These are phyloP conservation scores for Eupelmus urozonus DNA, from an alignment of 2,888 invertebrate species.

Conservation along the genomic window DNA sequence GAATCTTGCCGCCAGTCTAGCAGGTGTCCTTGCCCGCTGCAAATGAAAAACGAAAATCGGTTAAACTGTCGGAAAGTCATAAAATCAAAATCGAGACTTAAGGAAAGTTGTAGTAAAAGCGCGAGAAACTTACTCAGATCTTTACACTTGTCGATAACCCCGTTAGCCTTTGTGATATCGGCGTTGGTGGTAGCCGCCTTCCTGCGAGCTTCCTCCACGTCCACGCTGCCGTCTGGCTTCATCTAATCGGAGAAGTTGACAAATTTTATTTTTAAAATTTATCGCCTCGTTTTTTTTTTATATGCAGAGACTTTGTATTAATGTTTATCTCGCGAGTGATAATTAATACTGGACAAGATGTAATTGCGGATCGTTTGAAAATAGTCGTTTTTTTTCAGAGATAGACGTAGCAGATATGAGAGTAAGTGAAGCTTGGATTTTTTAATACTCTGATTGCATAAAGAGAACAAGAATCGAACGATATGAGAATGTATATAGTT, in stretches of 20 bases:
- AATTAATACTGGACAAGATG: too few species aligned
- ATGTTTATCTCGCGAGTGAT: too few species aligned
- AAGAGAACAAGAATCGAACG: too few species aligned
- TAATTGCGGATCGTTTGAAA: neutral
- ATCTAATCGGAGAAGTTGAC: slow-evolving; percentile 58
- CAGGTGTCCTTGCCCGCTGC: slow-evolving; percentile 39
- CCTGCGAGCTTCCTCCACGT: slow-evolving; percentile 62
- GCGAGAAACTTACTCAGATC: slow-evolving; percentile 43
- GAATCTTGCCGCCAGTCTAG: slow-evolving; percentile 34
- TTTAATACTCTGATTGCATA: too few species aligned
- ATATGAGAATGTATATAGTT: too few species aligned
- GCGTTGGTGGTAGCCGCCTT: slow-evolving; percentile 63
- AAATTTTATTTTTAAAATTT: slow-evolving; percentile 2
- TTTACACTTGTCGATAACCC: slow-evolving; percentile 66
- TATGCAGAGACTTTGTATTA: too few species aligned
- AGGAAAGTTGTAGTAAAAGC: too few species aligned
- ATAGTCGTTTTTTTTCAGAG: neutral
- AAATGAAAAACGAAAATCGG: neutral
- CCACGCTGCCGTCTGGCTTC: slow-evolving; percentile 65
- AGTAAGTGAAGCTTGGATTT: too few species aligned
- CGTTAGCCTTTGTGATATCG: slow-evolving; percentile 62
- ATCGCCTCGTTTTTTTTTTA: too few species aligned
- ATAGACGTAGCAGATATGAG: too few species aligned
- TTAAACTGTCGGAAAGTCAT: slow-evolving; percentile 33
- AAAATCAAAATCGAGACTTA: too few species aligned